Evolutionary conservation across 2,888 invertebrate species (phyloP).

Genomic region (Macaria notata): DNA sequence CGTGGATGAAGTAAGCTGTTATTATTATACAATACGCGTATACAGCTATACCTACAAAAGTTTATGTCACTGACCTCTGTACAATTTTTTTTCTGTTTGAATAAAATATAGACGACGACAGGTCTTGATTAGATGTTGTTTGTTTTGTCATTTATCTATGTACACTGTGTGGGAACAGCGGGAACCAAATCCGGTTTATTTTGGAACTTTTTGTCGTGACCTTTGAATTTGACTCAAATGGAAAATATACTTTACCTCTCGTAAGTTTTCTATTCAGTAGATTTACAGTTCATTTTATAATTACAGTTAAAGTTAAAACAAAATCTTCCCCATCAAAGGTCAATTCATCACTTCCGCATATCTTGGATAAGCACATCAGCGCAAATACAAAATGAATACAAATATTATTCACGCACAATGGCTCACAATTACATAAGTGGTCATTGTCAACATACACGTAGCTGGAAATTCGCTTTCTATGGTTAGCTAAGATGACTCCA

Average conservation of each 20-base stretch:
- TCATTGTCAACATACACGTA: slow-evolving; percentile 54
- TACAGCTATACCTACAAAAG: not conserved
- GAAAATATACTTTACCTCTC: no score
- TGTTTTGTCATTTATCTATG: slow-evolving; percentile 15
- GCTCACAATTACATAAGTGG: slow-evolving; percentile 59
- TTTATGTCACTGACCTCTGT: slow-evolving; percentile 4
- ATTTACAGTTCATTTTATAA: not conserved
- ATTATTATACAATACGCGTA: not conserved
- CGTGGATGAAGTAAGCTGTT: slow-evolving; percentile 1
- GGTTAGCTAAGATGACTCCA: slow-evolving; percentile 47
- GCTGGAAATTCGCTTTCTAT: slow-evolving; percentile 62
- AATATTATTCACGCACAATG: slow-evolving; percentile 56
- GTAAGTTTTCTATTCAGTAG: no score
- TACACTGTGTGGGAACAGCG: slow-evolving; percentile 8
- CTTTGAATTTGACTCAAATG: not conserved
- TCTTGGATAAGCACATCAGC: slow-evolving; percentile 14
- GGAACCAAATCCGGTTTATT: slow-evolving; percentile 17
- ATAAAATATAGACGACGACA: slow-evolving; percentile 5
- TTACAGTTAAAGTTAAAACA: not conserved
- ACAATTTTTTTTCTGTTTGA: not conserved
- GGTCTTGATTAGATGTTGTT: slow-evolving; percentile 9
- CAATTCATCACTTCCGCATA: slow-evolving; percentile 14
- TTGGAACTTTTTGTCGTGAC: slow-evolving; percentile 6
- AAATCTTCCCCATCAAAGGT: no score
- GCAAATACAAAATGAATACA: slow-evolving; percentile 37